Evolutionary conservation across 2,888 invertebrate species (phyloP), one percentile per base, ranked within the genome.

Genomic region (Pollenia griseotomentosa): DNA sequence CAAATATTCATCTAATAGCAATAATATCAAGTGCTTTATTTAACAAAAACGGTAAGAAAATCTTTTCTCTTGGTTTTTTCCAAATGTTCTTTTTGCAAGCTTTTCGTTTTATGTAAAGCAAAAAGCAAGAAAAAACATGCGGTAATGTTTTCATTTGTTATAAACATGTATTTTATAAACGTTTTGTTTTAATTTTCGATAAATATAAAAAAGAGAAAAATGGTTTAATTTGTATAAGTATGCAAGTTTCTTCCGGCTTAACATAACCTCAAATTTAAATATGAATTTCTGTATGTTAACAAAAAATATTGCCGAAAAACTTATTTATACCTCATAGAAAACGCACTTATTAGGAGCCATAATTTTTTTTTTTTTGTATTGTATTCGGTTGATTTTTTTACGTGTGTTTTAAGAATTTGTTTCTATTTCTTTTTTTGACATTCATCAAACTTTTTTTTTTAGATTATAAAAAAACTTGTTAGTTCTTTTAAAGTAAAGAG

Each of bases 1-100:
- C 59, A 66, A 66, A 55, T 44, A 77, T 77, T 78, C 46, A 66
- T 73, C 66, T 44, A 70, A 70, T 84, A 87, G 84, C 84, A 87
- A 87, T 87, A 87, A 83, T 59, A 77, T 77, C 51, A 65, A 84
- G 87, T 84, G 87, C 87, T 87, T 84, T 87, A 87, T 84, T 84
- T 81, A 87, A 83, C 51, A 74, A 74, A 79, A 82, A 68, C 53
- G 84, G 87, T 87, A 87, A 87, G 87, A 10, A 11, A 23, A 40
- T 51, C 61, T 65, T 5, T 71, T 59, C 65, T 71, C 11, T 14
- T 19, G 40, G 5, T 6, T 51, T 44, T 51, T n/a, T 53, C 5
- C 33, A 33, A 2, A 33, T 55, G 2, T 63, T 44, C 33, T 53
- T 19, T 53, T 55, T 61, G 40, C 19, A n/a, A 68, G 10, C 11